Evolutionary conservation across 1,140 invertebrate species (phyloP).

Genomic region (Micrasema longulum): DNA sequence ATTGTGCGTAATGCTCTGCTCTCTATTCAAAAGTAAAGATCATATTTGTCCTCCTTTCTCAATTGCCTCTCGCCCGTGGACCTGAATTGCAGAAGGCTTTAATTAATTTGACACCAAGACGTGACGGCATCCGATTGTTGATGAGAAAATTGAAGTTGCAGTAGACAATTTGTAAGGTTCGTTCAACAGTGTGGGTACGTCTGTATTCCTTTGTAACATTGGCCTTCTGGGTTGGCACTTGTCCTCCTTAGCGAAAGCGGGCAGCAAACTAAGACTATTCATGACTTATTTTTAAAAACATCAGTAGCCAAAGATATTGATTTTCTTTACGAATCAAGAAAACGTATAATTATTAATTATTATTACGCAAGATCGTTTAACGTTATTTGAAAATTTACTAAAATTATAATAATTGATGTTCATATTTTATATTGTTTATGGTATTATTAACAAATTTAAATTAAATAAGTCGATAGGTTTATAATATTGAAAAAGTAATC

Average conservation of each 20-base stretch:
- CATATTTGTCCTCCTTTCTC: not conserved
- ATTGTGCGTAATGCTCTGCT: no score
- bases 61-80: not conserved
- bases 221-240: slow-evolving; percentile 41
- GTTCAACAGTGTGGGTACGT: not conserved
- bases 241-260: not conserved
- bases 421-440: no score
- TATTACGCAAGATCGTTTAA: no score
- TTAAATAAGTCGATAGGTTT: not conserved
- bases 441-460: no score
- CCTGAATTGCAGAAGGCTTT: slow-evolving; percentile 15
- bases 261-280: no score
- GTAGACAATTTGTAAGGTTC: slow-evolving; percentile 11
- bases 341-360: no score
- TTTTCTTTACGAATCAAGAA: no score
- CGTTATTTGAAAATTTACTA: no score
- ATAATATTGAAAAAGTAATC: not conserved
- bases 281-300: no score
- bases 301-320: no score
- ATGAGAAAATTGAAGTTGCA: slow-evolving; percentile 52
- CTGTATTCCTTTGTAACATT: slow-evolving; percentile 46
- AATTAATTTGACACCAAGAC: slow-evolving; percentile 28
- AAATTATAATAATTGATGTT: no score
- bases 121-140: slow-evolving; percentile 36
- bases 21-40: no score